Percentiles rank a stretch among this genome's conserved stretches.
Evolutionary conservation across 2,888 invertebrate species (phyloP).

Genomic region (Caenorhabditis sulstoni): DNA sequence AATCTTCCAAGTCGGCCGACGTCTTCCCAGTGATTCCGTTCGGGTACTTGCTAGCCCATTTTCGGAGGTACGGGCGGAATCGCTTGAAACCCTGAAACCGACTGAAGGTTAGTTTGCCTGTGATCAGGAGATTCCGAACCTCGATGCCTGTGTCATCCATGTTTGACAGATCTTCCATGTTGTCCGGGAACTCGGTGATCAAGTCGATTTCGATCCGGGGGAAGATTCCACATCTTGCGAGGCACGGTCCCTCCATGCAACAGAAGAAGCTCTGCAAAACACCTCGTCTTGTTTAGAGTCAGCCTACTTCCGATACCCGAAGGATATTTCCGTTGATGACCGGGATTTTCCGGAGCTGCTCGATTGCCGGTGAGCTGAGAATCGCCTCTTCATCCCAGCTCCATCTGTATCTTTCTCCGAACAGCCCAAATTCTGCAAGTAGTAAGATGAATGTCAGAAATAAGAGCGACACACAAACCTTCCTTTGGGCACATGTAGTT

Average conservation of each 20-base stretch:
- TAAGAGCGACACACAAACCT: neutral
- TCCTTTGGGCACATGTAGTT: constrained; percentile 13
- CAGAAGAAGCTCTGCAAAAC: constrained; percentile 14
- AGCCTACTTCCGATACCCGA: neutral
- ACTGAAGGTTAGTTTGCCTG: too few species aligned
- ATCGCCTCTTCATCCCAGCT: constrained; percentile 18
- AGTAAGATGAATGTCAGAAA: neutral
- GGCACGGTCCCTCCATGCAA: constrained; percentile 20
- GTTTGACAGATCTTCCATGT: constrained; percentile 1
- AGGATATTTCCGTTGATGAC: neutral
- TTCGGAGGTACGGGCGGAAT: constrained; percentile 7
- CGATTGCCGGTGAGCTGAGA: neutral
- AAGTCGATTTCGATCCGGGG: constrained; percentile 23
- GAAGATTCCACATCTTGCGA: constrained; percentile 26
- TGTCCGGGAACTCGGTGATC: constrained; percentile 13
- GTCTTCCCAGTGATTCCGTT: neutral
- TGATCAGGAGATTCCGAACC: neutral
- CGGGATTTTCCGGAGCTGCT: neutral
- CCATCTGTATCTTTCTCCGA: constrained; percentile 11
- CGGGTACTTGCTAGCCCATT: neutral
- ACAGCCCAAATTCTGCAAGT: constrained; percentile 22
- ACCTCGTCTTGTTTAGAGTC: neutral
- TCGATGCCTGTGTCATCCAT: constrained; percentile 20
- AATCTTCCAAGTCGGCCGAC: constrained; percentile 37
- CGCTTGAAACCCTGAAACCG: constrained; percentile 4